Conservation (phyloP, 2,113 vertebrate species). For the Pteropus alecto region DNA sequence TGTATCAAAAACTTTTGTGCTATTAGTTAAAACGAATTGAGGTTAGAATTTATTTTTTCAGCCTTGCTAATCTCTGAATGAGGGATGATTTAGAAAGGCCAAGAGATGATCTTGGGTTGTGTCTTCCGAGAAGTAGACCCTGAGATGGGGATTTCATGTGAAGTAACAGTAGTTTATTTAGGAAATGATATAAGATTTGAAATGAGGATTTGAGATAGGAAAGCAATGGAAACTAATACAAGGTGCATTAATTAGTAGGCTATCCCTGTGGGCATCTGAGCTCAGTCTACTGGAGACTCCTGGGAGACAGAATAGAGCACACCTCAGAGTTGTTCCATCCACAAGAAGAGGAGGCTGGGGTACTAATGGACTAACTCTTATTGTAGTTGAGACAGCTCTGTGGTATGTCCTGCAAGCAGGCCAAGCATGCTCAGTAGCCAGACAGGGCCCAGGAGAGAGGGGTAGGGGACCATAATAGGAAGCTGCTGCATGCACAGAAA, state of each 20-base stretch:
- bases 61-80: neutral
- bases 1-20: neutral
- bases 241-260: neutral
- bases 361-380: rapidly evolving
- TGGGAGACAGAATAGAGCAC: neutral
- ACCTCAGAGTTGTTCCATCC: neutral
- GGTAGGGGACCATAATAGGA: rapidly evolving
- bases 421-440: neutral
- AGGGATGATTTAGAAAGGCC: neutral
- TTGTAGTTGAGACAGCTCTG: neutral
- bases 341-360: neutral
- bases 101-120: neutral
- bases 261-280: neutral
- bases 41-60: neutral
- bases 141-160: neutral
- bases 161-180: neutral
- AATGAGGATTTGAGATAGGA: neutral
- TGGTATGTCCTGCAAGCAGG: neutral
- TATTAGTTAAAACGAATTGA: neutral
- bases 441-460: too few species aligned
- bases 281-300: neutral
- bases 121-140: neutral
- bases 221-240: neutral
- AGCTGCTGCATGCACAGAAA: neutral
- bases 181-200: neutral